Conservation (phyloP, 2,113 vertebrate genomes). For the Mus pahari region DNA sequence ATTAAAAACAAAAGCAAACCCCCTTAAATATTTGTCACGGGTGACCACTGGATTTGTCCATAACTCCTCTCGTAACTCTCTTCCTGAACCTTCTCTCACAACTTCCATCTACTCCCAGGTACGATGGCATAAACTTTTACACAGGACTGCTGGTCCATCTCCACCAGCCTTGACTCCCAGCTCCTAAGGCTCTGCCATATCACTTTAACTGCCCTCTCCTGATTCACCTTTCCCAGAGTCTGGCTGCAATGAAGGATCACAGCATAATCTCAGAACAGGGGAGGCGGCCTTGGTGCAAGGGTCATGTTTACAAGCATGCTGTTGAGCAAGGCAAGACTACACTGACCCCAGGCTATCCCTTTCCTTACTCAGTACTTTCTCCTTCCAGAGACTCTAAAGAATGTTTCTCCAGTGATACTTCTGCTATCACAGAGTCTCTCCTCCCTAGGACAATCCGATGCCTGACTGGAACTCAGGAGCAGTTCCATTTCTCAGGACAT, state of each 20-base stretch:
- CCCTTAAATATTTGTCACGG: background rate
- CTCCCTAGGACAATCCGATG: too few relatives aligned
- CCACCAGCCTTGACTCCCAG: background rate
- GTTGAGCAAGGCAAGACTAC: background rate
- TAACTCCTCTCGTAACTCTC: too few relatives aligned
- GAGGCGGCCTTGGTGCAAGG: background rate
- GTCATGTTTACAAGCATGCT: background rate
- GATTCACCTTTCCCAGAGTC: background rate
- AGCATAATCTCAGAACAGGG: too few relatives aligned
- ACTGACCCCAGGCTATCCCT: fast-evolving
- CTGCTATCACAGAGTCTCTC: background rate
- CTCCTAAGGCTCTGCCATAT: background rate
- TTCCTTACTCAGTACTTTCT: background rate
- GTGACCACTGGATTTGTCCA: background rate
- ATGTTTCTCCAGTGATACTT: background rate
- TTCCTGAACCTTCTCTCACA: background rate
- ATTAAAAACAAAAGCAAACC: background rate
- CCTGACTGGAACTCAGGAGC: background rate
- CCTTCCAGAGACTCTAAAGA: background rate
- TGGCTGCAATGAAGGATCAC: fast-evolving
- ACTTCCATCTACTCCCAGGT: background rate
- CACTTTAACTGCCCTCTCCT: background rate
- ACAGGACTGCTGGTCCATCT: too few relatives aligned
- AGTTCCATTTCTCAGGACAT: background rate
- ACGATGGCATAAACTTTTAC: background rate